Evolutionary conservation across 2,113 vertebrate species (phyloP).

Genomic region (Calidris pugnax): DNA sequence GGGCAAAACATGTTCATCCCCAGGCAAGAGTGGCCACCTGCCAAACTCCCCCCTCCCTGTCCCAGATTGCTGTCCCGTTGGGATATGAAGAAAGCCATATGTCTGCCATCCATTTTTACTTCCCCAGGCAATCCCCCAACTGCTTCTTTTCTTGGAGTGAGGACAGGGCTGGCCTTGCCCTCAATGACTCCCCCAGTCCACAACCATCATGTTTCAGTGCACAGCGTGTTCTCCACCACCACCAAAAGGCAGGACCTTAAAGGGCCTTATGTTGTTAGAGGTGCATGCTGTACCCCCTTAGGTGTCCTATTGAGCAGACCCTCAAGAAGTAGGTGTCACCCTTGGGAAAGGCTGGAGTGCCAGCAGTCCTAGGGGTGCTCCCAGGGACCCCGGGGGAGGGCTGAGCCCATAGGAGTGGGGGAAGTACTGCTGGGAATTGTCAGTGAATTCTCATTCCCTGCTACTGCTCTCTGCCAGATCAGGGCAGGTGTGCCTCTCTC

Average conservation of each 20-base stretch:
- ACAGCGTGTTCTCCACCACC: fast-evolving
- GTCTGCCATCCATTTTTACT: background rate
- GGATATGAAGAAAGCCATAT: background rate
- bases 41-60: background rate
- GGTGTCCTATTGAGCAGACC: background rate
- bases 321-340: background rate
- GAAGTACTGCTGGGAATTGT: background rate
- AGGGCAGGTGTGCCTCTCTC: background rate
- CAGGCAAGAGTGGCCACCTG: background rate
- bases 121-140: background rate
- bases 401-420: fast-evolving
- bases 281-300: background rate
- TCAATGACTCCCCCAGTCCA: too few species aligned
- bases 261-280: background rate
- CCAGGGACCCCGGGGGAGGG: background rate
- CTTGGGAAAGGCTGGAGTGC: background rate
- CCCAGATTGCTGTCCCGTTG: background rate
- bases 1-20: fast-evolving
- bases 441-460: background rate
- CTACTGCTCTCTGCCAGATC: background rate
- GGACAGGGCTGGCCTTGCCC: background rate
- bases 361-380: background rate
- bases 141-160: background rate
- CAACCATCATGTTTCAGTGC: background rate
- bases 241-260: background rate